Evolutionary conservation across 1,140 invertebrate species (phyloP), one percentile per base, ranked within the genome.

Genomic region (Cyphomyrmex costatus): DNA sequence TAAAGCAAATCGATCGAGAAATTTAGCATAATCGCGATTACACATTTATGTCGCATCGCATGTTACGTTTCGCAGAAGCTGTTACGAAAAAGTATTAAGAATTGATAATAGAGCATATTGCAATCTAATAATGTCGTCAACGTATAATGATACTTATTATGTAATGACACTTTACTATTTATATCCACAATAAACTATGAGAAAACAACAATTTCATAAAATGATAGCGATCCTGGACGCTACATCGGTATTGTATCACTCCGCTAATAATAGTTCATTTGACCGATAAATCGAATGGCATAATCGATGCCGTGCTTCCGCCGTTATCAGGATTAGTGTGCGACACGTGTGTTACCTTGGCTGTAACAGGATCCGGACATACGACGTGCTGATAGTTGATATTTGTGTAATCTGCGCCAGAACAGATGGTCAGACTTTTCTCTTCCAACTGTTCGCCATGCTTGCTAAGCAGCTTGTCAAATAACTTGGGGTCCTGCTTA

Each of bases 331-430:
- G 63, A 79, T 79, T 66, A 58, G 24, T 33, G 24, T 65, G 7
- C 6, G 46, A 4, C 33, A 33, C 33, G 36, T n/a, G 36, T 63
- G 46, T 93, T 95, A 99, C 98, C 97, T 98, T 99, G 66, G 99
- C 99, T 33, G 97, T 98, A 86, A 97, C 98, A 30, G 97, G 96
- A 96, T 99, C 98, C 30, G 98, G 97, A 94, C 98, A 99, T 53
- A 99, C 98, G 89, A 99, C 97, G 95, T 99, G 98, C 90, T 99
- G 98, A 95, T 99, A 99, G 96, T 98, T 99, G 94, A 99, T 99
- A 95, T 99, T 99, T 91, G 99, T 99, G 94, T 99, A 98, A 96
- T 99, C 99, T 24, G 98, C 98, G n/a, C 99, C 99, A 93, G 98
- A 99, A 95, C 99, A 99, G 90, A 99, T 98, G 66, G 99, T 99